Evolutionary conservation across 2,888 invertebrate genomes (phyloP).

Genomic region (Belgica antarctica): DNA sequence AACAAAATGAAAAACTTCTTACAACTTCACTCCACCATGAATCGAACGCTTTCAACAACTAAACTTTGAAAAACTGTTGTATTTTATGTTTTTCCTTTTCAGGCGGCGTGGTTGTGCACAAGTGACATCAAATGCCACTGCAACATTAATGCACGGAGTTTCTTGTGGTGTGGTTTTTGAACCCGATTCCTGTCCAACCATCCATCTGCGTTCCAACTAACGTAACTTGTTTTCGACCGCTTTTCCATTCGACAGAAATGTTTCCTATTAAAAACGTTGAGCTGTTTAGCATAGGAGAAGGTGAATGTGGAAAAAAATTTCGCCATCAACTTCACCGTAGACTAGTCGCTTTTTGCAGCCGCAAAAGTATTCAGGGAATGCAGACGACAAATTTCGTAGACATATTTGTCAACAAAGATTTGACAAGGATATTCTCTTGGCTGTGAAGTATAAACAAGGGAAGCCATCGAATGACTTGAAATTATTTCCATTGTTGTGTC

Average conservation of each 20-base stretch:
- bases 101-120: not conserved
- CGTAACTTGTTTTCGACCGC: no score
- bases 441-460: not conserved
- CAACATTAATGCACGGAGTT: no score
- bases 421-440: conserved; percentile 34
- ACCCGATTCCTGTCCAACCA: no score
- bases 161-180: no score
- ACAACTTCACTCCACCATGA: no score
- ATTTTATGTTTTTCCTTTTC: conserved; percentile 2
- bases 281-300: conserved; percentile 1
- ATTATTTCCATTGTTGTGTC: conserved; percentile 8
- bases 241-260: no score
- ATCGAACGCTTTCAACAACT: not conserved
- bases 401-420: conserved; percentile 44
- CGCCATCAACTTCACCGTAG: conserved; percentile 12
- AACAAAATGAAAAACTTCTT: no score
- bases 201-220: no score
- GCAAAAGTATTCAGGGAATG: conserved; percentile 36
- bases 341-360: conserved; percentile 2
- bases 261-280: not conserved
- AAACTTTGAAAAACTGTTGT: conserved; percentile 6
- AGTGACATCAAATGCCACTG: no score
- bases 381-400: conserved; percentile 43
- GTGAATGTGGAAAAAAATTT: conserved; percentile 13
- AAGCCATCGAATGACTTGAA: not conserved